phyloP scores from a whole-genome alignment of 2,888 invertebrate genomes.

The Athalia circularis region DNA sequence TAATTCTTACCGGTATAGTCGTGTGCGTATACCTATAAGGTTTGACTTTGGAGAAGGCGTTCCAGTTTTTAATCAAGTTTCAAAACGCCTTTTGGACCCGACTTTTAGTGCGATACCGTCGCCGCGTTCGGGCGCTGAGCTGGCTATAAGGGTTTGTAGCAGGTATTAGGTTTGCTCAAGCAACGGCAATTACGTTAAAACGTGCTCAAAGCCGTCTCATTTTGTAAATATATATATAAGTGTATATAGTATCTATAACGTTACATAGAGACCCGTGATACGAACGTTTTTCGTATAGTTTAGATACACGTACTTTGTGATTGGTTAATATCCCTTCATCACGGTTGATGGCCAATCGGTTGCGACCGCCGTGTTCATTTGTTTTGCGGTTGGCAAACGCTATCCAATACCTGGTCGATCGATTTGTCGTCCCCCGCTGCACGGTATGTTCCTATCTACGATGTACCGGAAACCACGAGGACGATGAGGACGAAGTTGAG shows the following conservation, averaged over 20 bases:
- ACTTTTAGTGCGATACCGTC: constrained; percentile 10
- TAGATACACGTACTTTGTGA: constrained; percentile 42
- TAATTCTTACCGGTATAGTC: too few species aligned
- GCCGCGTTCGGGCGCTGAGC: constrained; percentile 1
- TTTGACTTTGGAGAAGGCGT: constrained; percentile 16
- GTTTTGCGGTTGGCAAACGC: constrained; percentile 62
- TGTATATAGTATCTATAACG: too few species aligned
- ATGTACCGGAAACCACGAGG: background rate
- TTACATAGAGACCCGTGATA: background rate
- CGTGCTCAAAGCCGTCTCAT: constrained; percentile 36
- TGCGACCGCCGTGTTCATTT: constrained; percentile 64
- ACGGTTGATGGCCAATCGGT: constrained; percentile 64
- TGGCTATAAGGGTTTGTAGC: constrained; percentile 13
- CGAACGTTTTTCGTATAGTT: constrained; percentile 7
- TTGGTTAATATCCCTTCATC: constrained; percentile 60
- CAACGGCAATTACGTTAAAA: constrained; percentile 29
- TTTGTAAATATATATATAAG: constrained; percentile 3
- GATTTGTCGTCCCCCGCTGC: constrained; percentile 36
- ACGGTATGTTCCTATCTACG: background rate
- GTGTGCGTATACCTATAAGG: too few species aligned
- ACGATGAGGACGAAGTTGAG: too few species aligned
- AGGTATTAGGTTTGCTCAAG: constrained; percentile 26
- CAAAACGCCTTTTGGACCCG: background rate
- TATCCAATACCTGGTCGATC: constrained; percentile 60
- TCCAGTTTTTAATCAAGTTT: constrained; percentile 15